A percentile compares a stretch with the other conserved stretches of the same genome.
These are phyloP conservation scores for Drosophila borealis DNA, from an alignment of 2,888 invertebrate species.

Conservation along the genomic window DNA sequence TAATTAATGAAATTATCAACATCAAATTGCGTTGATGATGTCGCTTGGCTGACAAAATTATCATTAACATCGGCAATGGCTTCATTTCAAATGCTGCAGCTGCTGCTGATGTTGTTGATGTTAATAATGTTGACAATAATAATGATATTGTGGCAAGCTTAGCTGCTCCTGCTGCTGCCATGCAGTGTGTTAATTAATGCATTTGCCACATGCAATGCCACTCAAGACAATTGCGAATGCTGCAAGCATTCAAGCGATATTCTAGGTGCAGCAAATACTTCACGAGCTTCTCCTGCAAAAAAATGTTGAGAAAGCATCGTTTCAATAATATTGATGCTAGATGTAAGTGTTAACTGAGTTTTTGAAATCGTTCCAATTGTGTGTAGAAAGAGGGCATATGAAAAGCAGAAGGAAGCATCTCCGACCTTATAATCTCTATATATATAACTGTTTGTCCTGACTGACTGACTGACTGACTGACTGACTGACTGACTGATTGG, in stretches of 20 bases:
- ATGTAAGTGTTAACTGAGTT: no score
- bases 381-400: no score
- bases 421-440: no score
- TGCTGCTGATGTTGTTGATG: slow-evolving; percentile 6
- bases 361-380: no score
- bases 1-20: slow-evolving; percentile 64
- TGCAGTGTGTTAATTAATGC: slow-evolving; percentile 35
- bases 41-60: slow-evolving; percentile 45
- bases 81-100: slow-evolving; percentile 48
- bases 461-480: no score
- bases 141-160: slow-evolving; percentile 17
- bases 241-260: background rate
- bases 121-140: slow-evolving; percentile 26
- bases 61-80: slow-evolving; percentile 39
- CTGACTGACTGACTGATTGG: no score
- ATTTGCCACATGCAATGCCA: slow-evolving; percentile 40
- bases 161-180: slow-evolving; percentile 1
- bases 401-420: no score
- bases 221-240: slow-evolving; percentile 20
- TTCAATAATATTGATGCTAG: no score
- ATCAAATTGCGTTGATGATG: slow-evolving; percentile 56
- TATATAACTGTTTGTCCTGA: no score
- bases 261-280: background rate
- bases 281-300: background rate
- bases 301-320: background rate